Base-by-base conservation (phyloP, 2,888 invertebrate species). In the Agrypnus murinus region DNA sequence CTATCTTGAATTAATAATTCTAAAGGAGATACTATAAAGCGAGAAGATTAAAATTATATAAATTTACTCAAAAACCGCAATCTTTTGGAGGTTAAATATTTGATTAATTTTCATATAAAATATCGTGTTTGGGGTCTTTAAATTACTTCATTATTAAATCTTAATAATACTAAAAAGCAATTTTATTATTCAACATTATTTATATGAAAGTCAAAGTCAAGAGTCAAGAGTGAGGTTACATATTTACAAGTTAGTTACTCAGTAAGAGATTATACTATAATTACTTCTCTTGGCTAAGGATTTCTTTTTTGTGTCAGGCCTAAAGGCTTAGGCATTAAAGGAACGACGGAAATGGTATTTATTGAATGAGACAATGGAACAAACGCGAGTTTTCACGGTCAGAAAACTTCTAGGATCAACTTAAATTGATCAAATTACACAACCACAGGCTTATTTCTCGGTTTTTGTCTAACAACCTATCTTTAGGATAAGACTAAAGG, bases 391-490 rank as follows among this genome's bases (percentile, higher is more conserved):
- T 62, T 62, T 62, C 62, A 62, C 46, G 62, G 62, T 62, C 48
- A 62, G 62, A 34, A 62, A 62, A 62, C 48, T 48, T 62, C 36
- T 31, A 48, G 48, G 62, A 62, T 62, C 48, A 62, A 31, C 34
- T 36, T n/a, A 48, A 62, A 62, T 62, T 62, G 62, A 62, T 62
- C 48, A 36, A 62, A 62, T 62, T 62, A 62, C 62, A 62, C 46
- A 36, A 48, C 46, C 62, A 31, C 62, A 62, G 46, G 62, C 46
- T 62, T 48, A 62, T 62, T 46, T 38, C 38, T 55, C 55, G 55
- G 36, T 15, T 55, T n/a, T 19, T 36, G 55, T 2, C 3, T 53
- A 53, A 53, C 55, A 36, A 55, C 55, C 36, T 55, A 19, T 55
- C 55, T 55, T 14, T 36, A 34, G 55, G 34, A 38, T 55, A 55